Percentiles rank a stretch among this genome's conserved stretches.
phyloP scores from a whole-genome alignment of 2,888 invertebrate genomes.

The Crossocerus cetratus region DNA sequence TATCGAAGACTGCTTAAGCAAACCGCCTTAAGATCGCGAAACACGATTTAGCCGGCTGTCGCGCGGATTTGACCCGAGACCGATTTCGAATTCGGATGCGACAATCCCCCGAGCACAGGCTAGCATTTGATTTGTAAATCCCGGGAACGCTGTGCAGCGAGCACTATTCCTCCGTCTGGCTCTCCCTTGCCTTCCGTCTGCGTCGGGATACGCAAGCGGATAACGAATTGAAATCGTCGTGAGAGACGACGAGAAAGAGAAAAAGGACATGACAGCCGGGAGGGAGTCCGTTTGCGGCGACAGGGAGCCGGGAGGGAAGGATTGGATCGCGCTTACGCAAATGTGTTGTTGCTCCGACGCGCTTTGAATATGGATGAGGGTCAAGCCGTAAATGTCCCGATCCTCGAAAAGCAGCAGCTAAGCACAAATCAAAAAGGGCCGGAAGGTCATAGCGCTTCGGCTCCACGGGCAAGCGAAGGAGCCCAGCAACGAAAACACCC shows the following conservation, averaged over 20 bases:
- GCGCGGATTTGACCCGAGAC: conserved; percentile 11
- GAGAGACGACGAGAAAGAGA: neutral
- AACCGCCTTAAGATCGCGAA: conserved; percentile 44
- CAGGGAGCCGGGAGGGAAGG: neutral
- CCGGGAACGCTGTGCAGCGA: conserved; percentile 23
- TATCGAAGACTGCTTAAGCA: conserved; percentile 42
- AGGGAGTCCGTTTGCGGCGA: neutral
- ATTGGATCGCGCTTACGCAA: conserved; percentile 1
- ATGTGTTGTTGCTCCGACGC: conserved; percentile 2
- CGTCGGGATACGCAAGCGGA: neutral
- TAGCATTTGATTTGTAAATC: conserved; percentile 11
- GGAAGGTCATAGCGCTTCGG: neutral
- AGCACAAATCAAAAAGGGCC: conserved; percentile 9
- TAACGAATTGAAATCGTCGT: neutral
- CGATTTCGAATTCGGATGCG: conserved; percentile 15
- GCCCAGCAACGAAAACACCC: neutral
- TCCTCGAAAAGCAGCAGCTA: neutral
- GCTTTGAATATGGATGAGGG: conserved; percentile 27
- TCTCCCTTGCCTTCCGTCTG: neutral
- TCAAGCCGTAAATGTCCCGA: neutral
- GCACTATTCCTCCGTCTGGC: neutral
- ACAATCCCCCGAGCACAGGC: conserved; percentile 14
- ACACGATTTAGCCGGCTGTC: conserved; percentile 35
- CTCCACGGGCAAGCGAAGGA: conserved; percentile 12
- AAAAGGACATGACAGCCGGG: neutral